phyloP scores from a whole-genome alignment of 2,797 vertebrate genomes.

The Alauda arvensis region DNA sequence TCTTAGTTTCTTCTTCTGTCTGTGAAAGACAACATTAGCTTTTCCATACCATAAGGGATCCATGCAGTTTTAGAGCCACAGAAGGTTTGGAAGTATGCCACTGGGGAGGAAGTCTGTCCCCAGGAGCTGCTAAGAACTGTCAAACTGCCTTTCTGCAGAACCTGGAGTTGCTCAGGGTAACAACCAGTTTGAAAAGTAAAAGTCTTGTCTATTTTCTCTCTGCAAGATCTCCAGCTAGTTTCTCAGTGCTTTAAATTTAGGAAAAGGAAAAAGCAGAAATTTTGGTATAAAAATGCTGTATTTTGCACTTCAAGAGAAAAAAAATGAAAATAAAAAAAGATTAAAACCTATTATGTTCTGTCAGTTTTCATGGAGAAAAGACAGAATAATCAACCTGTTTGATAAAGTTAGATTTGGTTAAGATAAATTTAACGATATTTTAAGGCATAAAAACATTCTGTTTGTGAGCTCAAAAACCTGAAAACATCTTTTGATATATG shows the following conservation, averaged over 20 bases:
- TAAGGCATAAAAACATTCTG: neutral
- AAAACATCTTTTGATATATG: neutral
- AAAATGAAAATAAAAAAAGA: neutral
- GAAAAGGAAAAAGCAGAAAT: neutral
- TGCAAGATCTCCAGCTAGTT: neutral
- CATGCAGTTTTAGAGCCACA: slow-evolving; percentile 10
- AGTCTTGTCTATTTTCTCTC: neutral
- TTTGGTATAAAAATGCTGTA: neutral
- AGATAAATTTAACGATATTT: neutral
- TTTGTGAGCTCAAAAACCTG: neutral
- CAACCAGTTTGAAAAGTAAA: neutral
- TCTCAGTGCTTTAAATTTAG: neutral
- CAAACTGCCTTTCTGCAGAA: slow-evolving; percentile 32
- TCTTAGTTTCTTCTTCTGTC: neutral
- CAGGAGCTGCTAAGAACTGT: slow-evolving; percentile 23
- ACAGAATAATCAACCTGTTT: neutral
- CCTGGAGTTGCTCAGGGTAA: neutral
- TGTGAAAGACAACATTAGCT: slow-evolving; percentile 16
- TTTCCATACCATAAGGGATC: slow-evolving; percentile 31
- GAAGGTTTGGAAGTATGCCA: slow-evolving; percentile 49
- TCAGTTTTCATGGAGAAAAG: neutral
- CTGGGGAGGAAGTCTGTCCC: slow-evolving; percentile 7
- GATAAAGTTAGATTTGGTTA: neutral
- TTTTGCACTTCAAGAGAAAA: neutral
- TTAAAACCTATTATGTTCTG: neutral